Evolutionary conservation across 1,140 invertebrate genomes (phyloP).

Genomic region (Cardiocondyla obscurior): DNA sequence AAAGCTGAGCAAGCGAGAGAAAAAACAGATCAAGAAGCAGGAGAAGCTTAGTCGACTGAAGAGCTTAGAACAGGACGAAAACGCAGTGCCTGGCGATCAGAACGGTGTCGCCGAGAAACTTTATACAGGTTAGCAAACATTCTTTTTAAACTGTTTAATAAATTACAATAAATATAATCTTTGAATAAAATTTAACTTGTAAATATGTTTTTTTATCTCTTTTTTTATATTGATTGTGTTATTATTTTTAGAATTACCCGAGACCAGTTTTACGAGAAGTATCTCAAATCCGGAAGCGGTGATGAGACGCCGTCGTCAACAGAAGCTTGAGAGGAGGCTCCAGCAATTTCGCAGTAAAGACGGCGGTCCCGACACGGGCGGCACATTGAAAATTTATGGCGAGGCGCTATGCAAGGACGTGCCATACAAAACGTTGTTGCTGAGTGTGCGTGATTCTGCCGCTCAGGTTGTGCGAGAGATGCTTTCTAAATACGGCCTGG

Average conservation of each 20-base stretch:
- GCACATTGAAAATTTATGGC: slow-evolving; percentile 99
- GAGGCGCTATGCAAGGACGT: slow-evolving; percentile 98
- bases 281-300: slow-evolving; percentile 99
- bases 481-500: slow-evolving; percentile 97
- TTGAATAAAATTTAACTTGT: not conserved
- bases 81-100: slow-evolving; percentile 89
- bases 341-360: slow-evolving; percentile 97
- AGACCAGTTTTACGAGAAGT: slow-evolving; percentile 98
- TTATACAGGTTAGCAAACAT: slow-evolving; percentile 89
- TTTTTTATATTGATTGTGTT: not conserved
- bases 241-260: slow-evolving; percentile 92
- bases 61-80: slow-evolving; percentile 87
- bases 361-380: slow-evolving; percentile 96
- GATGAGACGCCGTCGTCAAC: slow-evolving; percentile 97
- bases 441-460: slow-evolving; percentile 96
- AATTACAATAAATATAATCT: not conserved
- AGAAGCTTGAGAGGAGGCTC: slow-evolving; percentile 98
- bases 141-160: slow-evolving; percentile 9
- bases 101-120: slow-evolving; percentile 96
- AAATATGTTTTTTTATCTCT: not conserved
- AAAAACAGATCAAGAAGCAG: slow-evolving; percentile 99
- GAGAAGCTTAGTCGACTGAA: slow-evolving; percentile 95
- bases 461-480: slow-evolving; percentile 97
- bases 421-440: slow-evolving; percentile 98
- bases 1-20: slow-evolving; percentile 99